Evolutionary conservation across 2,797 vertebrate species (phyloP), one percentile per base, ranked within the genome.

Genomic region (Bryconaethiops microstoma): DNA sequence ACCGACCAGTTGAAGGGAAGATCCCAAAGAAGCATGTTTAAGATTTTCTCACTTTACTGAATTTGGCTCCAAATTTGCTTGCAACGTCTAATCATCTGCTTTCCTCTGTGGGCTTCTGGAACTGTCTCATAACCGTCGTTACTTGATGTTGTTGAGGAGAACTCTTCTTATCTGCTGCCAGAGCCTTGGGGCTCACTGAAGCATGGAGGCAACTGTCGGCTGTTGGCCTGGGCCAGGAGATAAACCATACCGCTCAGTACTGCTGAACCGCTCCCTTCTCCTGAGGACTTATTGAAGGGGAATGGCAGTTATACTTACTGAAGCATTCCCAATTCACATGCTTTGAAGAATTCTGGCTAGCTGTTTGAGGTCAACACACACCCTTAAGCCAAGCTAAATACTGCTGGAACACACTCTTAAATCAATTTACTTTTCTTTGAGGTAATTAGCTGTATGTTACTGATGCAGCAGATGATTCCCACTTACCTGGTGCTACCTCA

Each of bases 161-260:
- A 83, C 82, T 76, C 62, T 70, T 93, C 90, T 94, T 94, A 94
- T 94, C 94, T 90, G 25, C 83, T 88, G 89, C 92, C 93, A 93
- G 88, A 52, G 81, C 86, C 82, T 83, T 35, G 2, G 85, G 88
- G 83, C 78, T 86, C 87, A 85, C 86, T 89, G 88, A 86, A 84
- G 81, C 80, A 89, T 90, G 91, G 88, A 90, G 87, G 86, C 83
- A 89, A 14, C 85, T 82, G 79, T 79, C 89, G 91, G 91, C 88
- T 85, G 92, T 91, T 91, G 90, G 87, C 91, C 93, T 94, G 94
- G 88, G 63, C 85, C 78, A 77, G 14, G 81, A 94, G 94, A 95
- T 95, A 95, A 94, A 92, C 82, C 86, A 84, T 21, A 67, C 74
- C 59, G 67, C 50, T 65, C 50, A 54, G 59, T 55, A 48, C 77